Evolutionary conservation across 2,113 vertebrate genomes (phyloP), one percentile per base, ranked within the genome.

Genomic region (Tursiops truncatus): DNA sequence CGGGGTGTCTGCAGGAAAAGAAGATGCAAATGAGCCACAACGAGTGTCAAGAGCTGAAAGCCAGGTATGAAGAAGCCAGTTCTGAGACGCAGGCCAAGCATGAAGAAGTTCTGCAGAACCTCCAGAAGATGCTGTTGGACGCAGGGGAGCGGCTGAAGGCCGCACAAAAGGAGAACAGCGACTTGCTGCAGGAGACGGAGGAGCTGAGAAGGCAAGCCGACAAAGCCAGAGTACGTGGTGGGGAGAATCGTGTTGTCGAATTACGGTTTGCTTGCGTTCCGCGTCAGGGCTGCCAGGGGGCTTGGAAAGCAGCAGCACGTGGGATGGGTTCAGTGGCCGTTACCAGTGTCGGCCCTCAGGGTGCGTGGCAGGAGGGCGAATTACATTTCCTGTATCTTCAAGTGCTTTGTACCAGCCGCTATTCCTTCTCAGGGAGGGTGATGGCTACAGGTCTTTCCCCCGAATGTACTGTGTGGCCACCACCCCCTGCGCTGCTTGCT

Each of bases 191-290:
- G 92, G 97, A 98, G 96, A 95, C 99, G 50, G 98, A 98, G 68
- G 99, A 99, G 89, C 98, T 99, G 97, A 98, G 98, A 91, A 97
- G 97, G 11, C 99, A 99, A 91, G 99, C 99, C 0, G 99, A 99
- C 81, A 98, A 99, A 91, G 99, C 98, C 96, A 98, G 98, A 98
- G 99, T 99, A 98, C 0, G 98, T 98, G n/a, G 6, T 2, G 28
- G 74, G 25, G 62, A 44, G 44, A 25, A 8, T 11, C 1, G 0
- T 6, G 2, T 9, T 23, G 7, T 14, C 25, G n/a, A 2, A 0
- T n/a, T 5, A 0, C 12, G 9, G 44, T 41, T 87, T 23, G 28
- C 33, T 4, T 2, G 10, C 8, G 7, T 62, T n/a, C 18, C 0
- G 3, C 8, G 0, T 14, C 13, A 0, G 10, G 67, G 71, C 79